Evolutionary conservation across 2,113 vertebrate species (phyloP).

Genomic region (Rhabdornis inornatus): DNA sequence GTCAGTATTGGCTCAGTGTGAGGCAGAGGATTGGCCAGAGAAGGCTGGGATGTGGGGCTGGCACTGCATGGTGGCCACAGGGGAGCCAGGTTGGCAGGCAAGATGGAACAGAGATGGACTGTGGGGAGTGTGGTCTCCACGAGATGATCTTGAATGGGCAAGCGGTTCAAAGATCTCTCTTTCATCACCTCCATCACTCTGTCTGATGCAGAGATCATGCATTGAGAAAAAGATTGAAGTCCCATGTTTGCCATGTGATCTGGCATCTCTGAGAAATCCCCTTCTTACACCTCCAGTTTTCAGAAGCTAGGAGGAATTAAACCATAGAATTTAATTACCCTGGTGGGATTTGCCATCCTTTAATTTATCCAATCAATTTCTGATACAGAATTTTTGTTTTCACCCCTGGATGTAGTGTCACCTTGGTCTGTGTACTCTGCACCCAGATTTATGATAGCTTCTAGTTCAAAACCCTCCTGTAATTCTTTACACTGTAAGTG

Average conservation of each 20-base stretch:
- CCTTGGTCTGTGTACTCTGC: neutral
- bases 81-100: neutral
- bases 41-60: neutral
- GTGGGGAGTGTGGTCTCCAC: too few relatives aligned
- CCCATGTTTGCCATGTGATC: neutral
- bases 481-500: neutral
- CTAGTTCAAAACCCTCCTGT: neutral
- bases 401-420: neutral
- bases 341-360: neutral
- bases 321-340: neutral
- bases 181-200: neutral
- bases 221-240: neutral
- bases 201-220: neutral
- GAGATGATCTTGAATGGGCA: neutral
- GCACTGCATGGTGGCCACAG: rapidly evolving
- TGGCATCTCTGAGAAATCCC: neutral
- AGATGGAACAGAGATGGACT: neutral
- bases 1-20: rapidly evolving
- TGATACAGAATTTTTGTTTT: constrained; percentile 13
- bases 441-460: neutral
- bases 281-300: neutral
- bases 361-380: constrained; percentile 2
- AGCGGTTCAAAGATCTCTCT: neutral
- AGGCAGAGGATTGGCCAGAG: neutral
- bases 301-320: neutral